A percentile compares a stretch with the other conserved stretches of the same genome.
phyloP scores from a whole-genome alignment of 2,113 vertebrate genomes.

The Okapia johnstoni region DNA sequence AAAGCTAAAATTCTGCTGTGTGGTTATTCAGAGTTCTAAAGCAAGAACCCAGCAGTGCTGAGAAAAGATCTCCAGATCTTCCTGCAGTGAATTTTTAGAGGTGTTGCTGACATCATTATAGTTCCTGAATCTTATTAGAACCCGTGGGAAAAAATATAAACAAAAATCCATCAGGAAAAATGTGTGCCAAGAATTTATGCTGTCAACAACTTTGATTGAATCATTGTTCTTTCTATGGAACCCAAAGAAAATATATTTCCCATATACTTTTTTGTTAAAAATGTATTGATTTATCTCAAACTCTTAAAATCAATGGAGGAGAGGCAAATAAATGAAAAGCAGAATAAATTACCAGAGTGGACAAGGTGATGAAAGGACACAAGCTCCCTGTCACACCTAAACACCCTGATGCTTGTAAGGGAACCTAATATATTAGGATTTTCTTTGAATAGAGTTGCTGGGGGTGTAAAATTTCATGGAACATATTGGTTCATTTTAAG shows the following conservation, averaged over 20 bases:
- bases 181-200: background rate
- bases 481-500: background rate
- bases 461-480: background rate
- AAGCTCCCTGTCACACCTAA: background rate
- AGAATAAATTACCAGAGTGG: background rate
- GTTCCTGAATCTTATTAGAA: background rate
- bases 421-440: background rate
- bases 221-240: background rate
- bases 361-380: background rate
- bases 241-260: background rate
- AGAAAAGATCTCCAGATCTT: background rate
- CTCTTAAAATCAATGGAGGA: background rate
- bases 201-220: background rate
- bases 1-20: background rate
- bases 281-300: background rate
- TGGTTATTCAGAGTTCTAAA: background rate
- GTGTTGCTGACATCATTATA: background rate
- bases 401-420: background rate
- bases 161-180: constrained; percentile 2
- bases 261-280: background rate
- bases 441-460: background rate
- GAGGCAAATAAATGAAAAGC: background rate
- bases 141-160: background rate
- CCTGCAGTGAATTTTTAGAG: background rate
- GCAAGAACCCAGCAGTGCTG: background rate